phyloP scores from a whole-genome alignment of 2,888 invertebrate genomes.

The Dicycla oo region DNA sequence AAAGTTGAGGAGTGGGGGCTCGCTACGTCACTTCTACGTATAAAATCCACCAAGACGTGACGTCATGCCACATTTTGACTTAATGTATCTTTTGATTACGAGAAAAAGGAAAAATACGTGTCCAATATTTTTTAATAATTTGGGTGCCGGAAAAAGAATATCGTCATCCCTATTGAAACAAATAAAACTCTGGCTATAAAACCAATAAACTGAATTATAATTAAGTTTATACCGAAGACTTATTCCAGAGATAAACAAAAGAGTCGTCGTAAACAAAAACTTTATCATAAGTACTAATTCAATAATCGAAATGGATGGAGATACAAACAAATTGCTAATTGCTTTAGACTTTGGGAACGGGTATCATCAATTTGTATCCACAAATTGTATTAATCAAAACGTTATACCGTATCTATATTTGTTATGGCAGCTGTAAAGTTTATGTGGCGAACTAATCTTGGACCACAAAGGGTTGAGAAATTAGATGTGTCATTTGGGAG shows the following conservation, averaged over 20 bases:
- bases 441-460: conserved; percentile 59
- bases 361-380: conserved; percentile 48
- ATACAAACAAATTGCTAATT: conserved; percentile 44
- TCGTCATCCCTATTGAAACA: not conserved
- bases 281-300: conserved; percentile 31
- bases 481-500: conserved; percentile 59
- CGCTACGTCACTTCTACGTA: too few species aligned
- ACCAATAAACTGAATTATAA: conserved; percentile 7
- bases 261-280: conserved; percentile 31
- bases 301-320: conserved; percentile 37
- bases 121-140: too few species aligned
- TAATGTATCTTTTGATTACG: too few species aligned
- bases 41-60: too few species aligned
- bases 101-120: too few species aligned
- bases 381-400: conserved; percentile 59
- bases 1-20: too few species aligned
- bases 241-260: conserved; percentile 33
- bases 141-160: too few species aligned
- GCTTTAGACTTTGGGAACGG: conserved; percentile 39
- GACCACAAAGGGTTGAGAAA: conserved; percentile 60
- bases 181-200: not conserved
- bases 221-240: conserved; percentile 4
- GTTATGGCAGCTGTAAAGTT: conserved; percentile 57
- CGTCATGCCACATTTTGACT: too few species aligned
- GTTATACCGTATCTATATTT: conserved; percentile 39